Base-by-base conservation (phyloP, 2,888 invertebrate genomes). In the Pyrochroa serraticornis region DNA sequence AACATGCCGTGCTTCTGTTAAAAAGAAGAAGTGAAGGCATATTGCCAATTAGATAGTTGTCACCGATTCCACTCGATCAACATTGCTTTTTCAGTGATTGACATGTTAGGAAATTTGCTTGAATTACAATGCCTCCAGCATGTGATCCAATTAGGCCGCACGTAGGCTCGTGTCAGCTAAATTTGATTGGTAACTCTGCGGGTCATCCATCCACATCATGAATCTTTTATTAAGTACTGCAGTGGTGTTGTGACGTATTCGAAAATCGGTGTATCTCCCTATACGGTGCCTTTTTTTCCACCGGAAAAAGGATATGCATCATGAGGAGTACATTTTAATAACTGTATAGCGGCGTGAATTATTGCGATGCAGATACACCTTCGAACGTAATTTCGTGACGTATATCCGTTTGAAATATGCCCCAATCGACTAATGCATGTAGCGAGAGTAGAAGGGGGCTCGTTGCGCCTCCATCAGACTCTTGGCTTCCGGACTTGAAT, bases 381-480 rank as follows among this genome's bases (percentile, higher is more conserved):
- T 66, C 60, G 58, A 47, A 58, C 64, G 64, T 67, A 64, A 67
- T 66, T 63, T 62, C 55, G 63, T 60, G 67, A 64, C 63, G 64
- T 48, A 51, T 49, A 50, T 48, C 36, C 64, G 60, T 63, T 63
- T 67, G 67, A 67, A 67, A 67, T 67, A 67, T 66, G 62, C 58
- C 58, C 61, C 66, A 65, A 64, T 67, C 64, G 64, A 50, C 66
- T 67, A 67, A 68, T 67, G 66, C 65, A 64, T 62, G 62, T 62
- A 45, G 2, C 22, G 22, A n/a, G n/a, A n/a, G n/a, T n/a, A n/a
- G n/a, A n/a, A n/a, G 22, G 22, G 22, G 22, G 2, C 22, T 22
- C 22, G 22, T 5, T 3, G 3, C 22, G 22, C 3, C 22, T 22
- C 22, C 22, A 22, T 22, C 22, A 22, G 22, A 2, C 22, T 22